Evolutionary conservation across 2,888 invertebrate genomes (phyloP), one percentile per base, ranked within the genome.

Genomic region (Plusia festucae): DNA sequence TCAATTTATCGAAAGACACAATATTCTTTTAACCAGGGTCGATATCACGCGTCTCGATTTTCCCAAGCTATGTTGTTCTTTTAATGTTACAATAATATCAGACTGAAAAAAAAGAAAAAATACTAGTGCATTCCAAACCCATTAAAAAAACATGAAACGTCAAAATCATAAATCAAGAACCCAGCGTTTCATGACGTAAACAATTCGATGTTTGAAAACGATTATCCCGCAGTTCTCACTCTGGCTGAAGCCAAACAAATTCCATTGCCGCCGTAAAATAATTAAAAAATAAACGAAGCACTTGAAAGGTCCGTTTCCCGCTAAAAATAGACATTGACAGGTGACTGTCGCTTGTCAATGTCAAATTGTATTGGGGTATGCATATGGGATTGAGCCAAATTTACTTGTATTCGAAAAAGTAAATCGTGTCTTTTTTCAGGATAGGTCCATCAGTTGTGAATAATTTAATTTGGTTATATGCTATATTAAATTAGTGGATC

Each of bases 241-340:
- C 46, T 1, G 18, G 20, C 18, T 49, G 46, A 18, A 49, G 18
- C 46, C 46, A 20, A 49, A 49, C 18, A 49, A 49, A 20, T 49
- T 49, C 46, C 46, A 18, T 49, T 20, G 46, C 46, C 46, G 46
- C 46, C 20, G 9, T 20, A n/a, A 18, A 49, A 49, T 49, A 49
- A 49, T 49, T 49, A 49, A 49, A 49, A 49, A 49, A 49, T 49
- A 49, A 20, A 49, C 46, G 46, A 49, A 49, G 46, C 46, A 49
- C 46, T 49, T 49, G 46, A 49, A 49, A 49, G 18, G 20, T 20
- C 46, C 20, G 46, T 49, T 49, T 49, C 46, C 18, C 46, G 46
- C 18, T 49, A 20, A 49, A 49, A 49, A 49, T 49, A 49, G 46
- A 49, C 46, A 20, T 49, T 49, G 46, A 49, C 46, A 49, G 46